These are phyloP conservation scores for Phocides pigmalion DNA, from an alignment of 1,140 invertebrate genomes.

Conservation along the genomic window DNA sequence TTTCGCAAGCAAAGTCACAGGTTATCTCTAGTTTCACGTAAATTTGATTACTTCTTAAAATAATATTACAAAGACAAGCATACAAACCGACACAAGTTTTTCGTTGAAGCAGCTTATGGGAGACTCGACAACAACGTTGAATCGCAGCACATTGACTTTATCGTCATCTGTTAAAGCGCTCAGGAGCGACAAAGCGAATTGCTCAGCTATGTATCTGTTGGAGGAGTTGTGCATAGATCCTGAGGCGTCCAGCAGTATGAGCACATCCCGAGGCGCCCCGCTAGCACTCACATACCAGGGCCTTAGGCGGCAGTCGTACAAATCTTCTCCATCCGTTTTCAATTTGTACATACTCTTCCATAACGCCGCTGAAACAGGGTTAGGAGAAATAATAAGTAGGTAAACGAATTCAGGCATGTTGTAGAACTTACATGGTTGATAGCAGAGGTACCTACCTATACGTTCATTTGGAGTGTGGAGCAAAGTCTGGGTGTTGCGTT, in stretches of 20 bases:
- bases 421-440: too few species aligned
- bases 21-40: too few species aligned
- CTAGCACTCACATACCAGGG: slow-evolving; percentile 97
- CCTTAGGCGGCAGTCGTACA: slow-evolving; percentile 93
- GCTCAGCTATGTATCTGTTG: slow-evolving; percentile 90
- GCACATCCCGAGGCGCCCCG: slow-evolving; percentile 94
- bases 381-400: too few species aligned
- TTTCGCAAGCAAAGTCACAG: too few species aligned
- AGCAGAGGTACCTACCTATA: too few species aligned
- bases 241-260: slow-evolving; percentile 95
- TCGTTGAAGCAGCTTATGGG: slow-evolving; percentile 70
- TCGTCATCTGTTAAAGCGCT: slow-evolving; percentile 97
- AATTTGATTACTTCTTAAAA: too few species aligned
- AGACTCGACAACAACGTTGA: slow-evolving; percentile 70
- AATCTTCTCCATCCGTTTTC: slow-evolving; percentile 51
- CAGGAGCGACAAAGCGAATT: slow-evolving; percentile 93
- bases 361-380: slow-evolving; percentile 60
- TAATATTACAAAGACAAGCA: too few species aligned
- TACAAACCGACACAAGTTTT: slow-evolving; percentile 75
- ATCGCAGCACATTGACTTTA: slow-evolving; percentile 94
- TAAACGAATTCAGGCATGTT: too few species aligned
- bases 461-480: too few species aligned
- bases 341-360: slow-evolving; percentile 69
- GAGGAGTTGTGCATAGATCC: slow-evolving; percentile 95
- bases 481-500: too few species aligned